Evolutionary conservation across 2,797 vertebrate genomes (phyloP).

Genomic region (Melanotaenia trifasciata): DNA sequence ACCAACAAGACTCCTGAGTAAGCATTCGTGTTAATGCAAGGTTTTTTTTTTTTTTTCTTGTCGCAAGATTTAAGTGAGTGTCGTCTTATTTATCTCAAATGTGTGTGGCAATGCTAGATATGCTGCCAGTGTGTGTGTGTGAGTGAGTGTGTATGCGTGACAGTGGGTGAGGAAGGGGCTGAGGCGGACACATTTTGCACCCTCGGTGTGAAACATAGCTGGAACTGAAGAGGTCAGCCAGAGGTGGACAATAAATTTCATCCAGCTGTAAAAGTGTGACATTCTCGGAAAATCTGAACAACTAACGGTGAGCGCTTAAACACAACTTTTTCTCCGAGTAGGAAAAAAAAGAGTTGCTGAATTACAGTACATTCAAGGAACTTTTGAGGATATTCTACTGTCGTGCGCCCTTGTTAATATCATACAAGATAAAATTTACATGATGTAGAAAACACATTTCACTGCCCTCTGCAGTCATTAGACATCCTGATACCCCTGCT

Average conservation of each 20-base stretch:
- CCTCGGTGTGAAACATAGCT: conserved; percentile 77
- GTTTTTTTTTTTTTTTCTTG: not conserved
- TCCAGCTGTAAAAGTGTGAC: conserved; percentile 57
- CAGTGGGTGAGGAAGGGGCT: conserved; percentile 30
- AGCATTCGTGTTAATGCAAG: not conserved
- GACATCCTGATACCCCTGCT: conserved; percentile 48
- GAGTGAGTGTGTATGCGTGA: conserved; percentile 34
- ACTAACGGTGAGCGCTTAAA: not conserved
- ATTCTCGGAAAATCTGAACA: conserved; percentile 5
- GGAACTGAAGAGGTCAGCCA: conserved; percentile 61
- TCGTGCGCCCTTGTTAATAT: not conserved
- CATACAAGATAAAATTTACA: not conserved
- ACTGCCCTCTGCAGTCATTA: conserved; percentile 22
- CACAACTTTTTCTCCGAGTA: not conserved
- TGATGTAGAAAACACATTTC: not conserved
- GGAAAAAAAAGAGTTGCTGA: not conserved
- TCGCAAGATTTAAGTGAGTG: not conserved
- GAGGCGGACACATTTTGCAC: conserved; percentile 74
- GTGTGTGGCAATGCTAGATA: not conserved
- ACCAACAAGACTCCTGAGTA: not conserved
- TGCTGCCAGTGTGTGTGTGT: conserved; percentile 26
- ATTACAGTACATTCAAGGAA: not conserved
- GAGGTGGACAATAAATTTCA: conserved; percentile 70
- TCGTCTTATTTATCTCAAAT: conserved; percentile 5
- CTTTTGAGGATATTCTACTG: not conserved